phyloP scores from a whole-genome alignment of 2,113 vertebrate genomes.

The Conger conger region DNA sequence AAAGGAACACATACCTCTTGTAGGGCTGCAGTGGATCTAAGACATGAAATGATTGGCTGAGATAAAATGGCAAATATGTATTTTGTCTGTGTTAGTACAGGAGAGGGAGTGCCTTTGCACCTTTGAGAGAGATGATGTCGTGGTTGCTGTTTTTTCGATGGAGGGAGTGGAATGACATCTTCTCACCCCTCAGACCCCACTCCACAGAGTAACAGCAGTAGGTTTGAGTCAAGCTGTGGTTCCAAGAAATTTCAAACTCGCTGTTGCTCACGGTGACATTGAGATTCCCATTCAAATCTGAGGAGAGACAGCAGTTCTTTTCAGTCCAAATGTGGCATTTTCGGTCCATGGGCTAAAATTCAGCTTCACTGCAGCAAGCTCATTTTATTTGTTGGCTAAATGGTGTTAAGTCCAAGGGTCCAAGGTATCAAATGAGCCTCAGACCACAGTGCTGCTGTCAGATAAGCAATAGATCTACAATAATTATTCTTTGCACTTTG shows the following conservation, averaged over 20 bases:
- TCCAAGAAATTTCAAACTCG: constrained; percentile 56
- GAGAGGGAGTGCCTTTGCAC: constrained; percentile 13
- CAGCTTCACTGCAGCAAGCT: neutral
- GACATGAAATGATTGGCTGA: neutral
- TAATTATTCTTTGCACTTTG: too few relatives aligned
- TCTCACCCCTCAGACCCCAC: constrained; percentile 48
- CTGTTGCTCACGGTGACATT: constrained; percentile 46
- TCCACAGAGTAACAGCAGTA: constrained; percentile 63
- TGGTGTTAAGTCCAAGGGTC: too few relatives aligned
- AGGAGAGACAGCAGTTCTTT: neutral
- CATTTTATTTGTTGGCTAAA: too few relatives aligned
- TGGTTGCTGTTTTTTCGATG: constrained; percentile 1
- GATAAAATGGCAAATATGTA: neutral
- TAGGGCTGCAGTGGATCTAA: constrained; percentile 63
- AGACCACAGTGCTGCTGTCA: too few relatives aligned
- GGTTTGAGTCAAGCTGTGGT: neutral
- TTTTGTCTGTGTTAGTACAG: neutral
- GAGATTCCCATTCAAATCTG: constrained; percentile 43
- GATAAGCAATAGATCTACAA: too few relatives aligned
- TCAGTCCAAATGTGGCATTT: neutral
- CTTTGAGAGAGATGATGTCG: constrained; percentile 14
- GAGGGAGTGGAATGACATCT: constrained; percentile 36
- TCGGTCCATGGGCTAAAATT: neutral
- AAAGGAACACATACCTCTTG: constrained; percentile 61
- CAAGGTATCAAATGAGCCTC: too few relatives aligned